A percentile compares a stretch with the other conserved stretches of the same genome.
These are phyloP conservation scores for Icerya purchasi DNA, from an alignment of 2,888 invertebrate species.

Conservation along the genomic window DNA sequence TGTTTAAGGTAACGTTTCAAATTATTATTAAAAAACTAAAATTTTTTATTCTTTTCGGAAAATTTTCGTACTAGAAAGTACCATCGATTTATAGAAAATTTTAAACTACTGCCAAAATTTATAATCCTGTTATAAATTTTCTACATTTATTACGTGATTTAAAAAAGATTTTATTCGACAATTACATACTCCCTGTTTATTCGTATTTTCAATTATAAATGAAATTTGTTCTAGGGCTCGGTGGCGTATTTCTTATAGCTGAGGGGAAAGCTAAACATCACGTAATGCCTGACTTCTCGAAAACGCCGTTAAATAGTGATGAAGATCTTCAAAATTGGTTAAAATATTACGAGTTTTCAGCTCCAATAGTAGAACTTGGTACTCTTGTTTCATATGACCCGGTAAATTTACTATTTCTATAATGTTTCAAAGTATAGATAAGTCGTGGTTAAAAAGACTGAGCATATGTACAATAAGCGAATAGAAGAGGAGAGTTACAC, in stretches of 20 bases:
- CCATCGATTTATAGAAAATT: too few species aligned
- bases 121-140: not conserved
- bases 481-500: too few species aligned
- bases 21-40: too few species aligned
- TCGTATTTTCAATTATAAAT: conserved; percentile 9
- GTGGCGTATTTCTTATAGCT: conserved; percentile 68
- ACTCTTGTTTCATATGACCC: conserved; percentile 68
- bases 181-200: not conserved
- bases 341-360: conserved; percentile 71
- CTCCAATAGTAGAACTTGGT: conserved; percentile 70
- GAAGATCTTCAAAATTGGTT: conserved; percentile 68
- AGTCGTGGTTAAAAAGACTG: too few species aligned
- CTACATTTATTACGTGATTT: not conserved
- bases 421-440: too few species aligned
- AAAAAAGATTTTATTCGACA: too few species aligned
- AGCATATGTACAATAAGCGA: too few species aligned
- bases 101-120: too few species aligned
- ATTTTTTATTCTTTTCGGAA: too few species aligned
- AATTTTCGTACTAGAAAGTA: too few species aligned
- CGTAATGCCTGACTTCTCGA: conserved; percentile 87
- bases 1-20: too few species aligned
- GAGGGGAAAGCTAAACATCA: conserved; percentile 71
- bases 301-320: conserved; percentile 44
- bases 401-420: too few species aligned
- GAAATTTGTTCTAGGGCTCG: conserved; percentile 58